Evolutionary conservation across 2,797 vertebrate species (phyloP).

Genomic region (Heteromormyrus szaboi): DNA sequence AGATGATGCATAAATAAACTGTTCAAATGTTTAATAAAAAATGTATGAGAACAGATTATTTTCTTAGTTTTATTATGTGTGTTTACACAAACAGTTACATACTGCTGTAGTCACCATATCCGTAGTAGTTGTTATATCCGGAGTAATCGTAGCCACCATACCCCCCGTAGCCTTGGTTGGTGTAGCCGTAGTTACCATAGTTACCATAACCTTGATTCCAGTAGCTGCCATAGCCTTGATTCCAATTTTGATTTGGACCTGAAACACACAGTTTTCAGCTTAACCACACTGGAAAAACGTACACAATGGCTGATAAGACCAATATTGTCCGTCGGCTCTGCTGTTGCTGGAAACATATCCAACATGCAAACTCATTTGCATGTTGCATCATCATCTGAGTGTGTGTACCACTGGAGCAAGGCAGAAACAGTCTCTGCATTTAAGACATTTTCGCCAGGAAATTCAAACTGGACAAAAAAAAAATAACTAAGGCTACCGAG

Average conservation of each 20-base stretch:
- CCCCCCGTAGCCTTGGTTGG: constrained; percentile 93
- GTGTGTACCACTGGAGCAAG: not conserved
- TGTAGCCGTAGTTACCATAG: constrained; percentile 84
- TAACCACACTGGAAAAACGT: not conserved
- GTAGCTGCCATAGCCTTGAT: constrained; percentile 93
- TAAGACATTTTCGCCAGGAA: not conserved
- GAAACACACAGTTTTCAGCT: constrained; percentile 39
- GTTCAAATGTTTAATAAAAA: constrained; percentile 40
- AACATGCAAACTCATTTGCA: not conserved
- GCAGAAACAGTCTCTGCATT: not conserved
- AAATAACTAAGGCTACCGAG: not conserved
- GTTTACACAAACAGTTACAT: constrained; percentile 59
- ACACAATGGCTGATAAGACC: not conserved
- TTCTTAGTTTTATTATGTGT: constrained; percentile 38
- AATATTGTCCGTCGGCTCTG: not conserved
- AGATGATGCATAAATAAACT: constrained; percentile 50
- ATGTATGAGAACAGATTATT: constrained; percentile 30
- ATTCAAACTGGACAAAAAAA: not conserved
- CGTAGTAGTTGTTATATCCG: constrained; percentile 98
- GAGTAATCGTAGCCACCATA: constrained; percentile 96
- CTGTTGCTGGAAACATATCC: not conserved
- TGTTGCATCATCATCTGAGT: not conserved
- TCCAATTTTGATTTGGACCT: constrained; percentile 94
- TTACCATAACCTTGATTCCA: constrained; percentile 97
- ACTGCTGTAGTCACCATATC: constrained; percentile 96